Evolutionary conservation across 1,140 invertebrate species (phyloP).

Genomic region (Ctenoplectra terminalis): DNA sequence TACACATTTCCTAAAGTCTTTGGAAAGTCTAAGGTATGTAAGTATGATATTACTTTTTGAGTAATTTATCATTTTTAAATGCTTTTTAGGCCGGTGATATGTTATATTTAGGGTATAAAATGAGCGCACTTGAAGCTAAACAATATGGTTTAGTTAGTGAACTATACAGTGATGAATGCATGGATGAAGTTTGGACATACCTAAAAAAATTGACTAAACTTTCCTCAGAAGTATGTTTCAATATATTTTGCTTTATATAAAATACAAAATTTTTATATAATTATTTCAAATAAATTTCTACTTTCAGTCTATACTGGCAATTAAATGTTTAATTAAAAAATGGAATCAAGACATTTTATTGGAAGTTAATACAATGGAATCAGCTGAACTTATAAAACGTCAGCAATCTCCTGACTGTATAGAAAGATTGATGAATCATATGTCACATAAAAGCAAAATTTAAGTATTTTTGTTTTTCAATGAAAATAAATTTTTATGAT

Average conservation of each 20-base stretch:
- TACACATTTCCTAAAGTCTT: conserved; percentile 92
- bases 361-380: conserved; percentile 70
- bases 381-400: conserved; percentile 54
- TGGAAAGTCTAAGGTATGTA: conserved; percentile 88
- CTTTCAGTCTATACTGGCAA: conserved; percentile 74
- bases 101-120: conserved; percentile 90
- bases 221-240: conserved; percentile 69
- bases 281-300: conserved; percentile 28
- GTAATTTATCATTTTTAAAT: conserved; percentile 16
- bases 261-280: not conserved
- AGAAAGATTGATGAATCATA: conserved; percentile 46
- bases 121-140: conserved; percentile 90
- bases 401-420: conserved; percentile 52
- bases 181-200: conserved; percentile 70
- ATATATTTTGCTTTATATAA: conserved; percentile 11
- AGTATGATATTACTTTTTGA: conserved; percentile 1
- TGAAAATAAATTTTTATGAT: conserved; percentile 10
- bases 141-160: conserved; percentile 88
- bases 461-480: conserved; percentile 38
- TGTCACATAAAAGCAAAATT: conserved; percentile 65
- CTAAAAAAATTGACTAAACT: conserved; percentile 64
- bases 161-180: conserved; percentile 82
- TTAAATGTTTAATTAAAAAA: conserved; percentile 66
- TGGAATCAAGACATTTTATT: conserved; percentile 71
- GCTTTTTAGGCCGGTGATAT: conserved; percentile 89